Conservation (phyloP, 2,113 vertebrate species). For the Pipra filicauda region DNA sequence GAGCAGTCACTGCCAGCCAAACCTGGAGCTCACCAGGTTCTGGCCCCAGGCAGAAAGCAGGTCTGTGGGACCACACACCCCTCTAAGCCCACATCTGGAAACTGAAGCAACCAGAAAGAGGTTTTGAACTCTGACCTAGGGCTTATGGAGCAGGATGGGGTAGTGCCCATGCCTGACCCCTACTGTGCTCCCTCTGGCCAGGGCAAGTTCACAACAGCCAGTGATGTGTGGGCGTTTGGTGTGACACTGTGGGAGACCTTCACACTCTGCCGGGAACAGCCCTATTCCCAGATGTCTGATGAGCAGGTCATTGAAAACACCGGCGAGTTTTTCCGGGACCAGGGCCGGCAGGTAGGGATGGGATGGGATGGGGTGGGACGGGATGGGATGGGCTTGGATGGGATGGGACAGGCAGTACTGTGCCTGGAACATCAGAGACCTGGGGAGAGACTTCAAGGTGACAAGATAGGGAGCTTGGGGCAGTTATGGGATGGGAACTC, state of each 20-base stretch:
- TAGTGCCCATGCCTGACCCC: not conserved
- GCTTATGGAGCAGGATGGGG: not conserved
- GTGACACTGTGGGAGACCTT: slow-evolving; percentile 96
- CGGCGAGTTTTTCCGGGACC: slow-evolving; percentile 95
- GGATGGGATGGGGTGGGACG: not conserved
- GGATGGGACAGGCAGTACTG: not conserved
- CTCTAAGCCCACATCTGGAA: not conserved
- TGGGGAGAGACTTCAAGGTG: not conserved
- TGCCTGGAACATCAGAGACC: accelerated
- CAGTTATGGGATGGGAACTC: not conserved
- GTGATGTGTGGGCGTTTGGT: slow-evolving; percentile 93
- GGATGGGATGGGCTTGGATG: not conserved
- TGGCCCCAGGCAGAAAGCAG: not conserved
- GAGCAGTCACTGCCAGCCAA: not conserved
- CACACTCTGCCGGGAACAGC: slow-evolving; percentile 92
- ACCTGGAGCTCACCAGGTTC: not conserved
- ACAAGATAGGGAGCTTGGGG: not conserved
- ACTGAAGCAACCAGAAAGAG: not conserved
- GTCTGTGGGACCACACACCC: not conserved
- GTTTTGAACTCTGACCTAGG: not conserved
- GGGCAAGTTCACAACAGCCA: slow-evolving; percentile 97
- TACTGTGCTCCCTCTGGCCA: slow-evolving; percentile 32
- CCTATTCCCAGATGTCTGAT: slow-evolving; percentile 90
- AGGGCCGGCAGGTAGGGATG: slow-evolving; percentile 85
- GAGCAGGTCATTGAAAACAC: slow-evolving; percentile 98